Evolutionary conservation across 2,797 vertebrate genomes (phyloP).

Genomic region (Hylomyscus alleni): DNA sequence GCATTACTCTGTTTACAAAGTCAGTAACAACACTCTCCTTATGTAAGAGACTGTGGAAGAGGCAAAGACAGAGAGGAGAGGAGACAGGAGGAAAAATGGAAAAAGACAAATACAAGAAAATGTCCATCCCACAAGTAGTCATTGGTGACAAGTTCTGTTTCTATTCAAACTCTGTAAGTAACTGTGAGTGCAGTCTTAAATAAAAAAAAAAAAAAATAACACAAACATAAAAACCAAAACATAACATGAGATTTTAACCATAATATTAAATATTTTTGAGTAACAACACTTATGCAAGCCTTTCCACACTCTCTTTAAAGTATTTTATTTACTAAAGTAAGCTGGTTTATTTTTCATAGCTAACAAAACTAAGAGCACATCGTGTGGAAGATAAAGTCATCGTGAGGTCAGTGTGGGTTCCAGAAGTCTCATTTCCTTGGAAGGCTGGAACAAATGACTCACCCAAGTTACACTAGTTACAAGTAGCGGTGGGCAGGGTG

Average conservation of each 20-base stretch:
- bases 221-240: background rate
- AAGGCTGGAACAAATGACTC: constrained; percentile 70
- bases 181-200: background rate
- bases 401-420: constrained; percentile 54
- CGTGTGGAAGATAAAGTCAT: constrained; percentile 36
- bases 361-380: constrained; percentile 57
- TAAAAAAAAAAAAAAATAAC: background rate
- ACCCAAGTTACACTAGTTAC: constrained; percentile 68
- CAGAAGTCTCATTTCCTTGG: constrained; percentile 65
- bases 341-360: background rate
- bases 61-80: fast-evolving
- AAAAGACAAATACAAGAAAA: background rate
- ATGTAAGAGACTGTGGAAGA: background rate
- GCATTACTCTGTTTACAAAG: background rate
- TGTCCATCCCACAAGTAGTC: background rate
- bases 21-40: background rate
- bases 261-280: constrained; percentile 23
- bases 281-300: background rate
- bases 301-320: constrained; percentile 31
- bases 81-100: background rate
- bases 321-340: constrained; percentile 47
- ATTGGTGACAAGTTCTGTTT: background rate
- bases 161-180: constrained; percentile 17
- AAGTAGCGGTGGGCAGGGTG: constrained; percentile 53
- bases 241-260: background rate